phyloP scores from a whole-genome alignment of 2,888 invertebrate species.

The Cephus pulcher region DNA sequence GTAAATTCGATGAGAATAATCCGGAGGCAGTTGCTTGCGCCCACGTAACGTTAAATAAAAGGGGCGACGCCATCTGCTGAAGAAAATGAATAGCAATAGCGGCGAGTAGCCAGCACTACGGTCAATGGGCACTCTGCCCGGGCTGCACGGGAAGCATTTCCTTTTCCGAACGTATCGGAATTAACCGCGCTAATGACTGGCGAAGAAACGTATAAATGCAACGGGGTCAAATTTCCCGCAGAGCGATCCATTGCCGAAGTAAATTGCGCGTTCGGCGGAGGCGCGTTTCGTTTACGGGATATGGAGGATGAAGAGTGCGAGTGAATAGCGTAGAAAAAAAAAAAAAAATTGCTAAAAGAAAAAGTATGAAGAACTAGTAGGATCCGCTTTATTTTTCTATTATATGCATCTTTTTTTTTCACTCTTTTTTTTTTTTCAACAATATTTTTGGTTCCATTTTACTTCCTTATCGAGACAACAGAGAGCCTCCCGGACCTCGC shows the following conservation, averaged over 20 bases:
- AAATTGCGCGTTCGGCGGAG: background rate
- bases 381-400: background rate
- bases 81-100: background rate
- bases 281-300: background rate
- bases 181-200: background rate
- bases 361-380: background rate
- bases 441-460: constrained; percentile 19
- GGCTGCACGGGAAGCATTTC: background rate
- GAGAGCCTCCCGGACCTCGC: background rate
- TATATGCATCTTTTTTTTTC: background rate
- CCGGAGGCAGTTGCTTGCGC: background rate
- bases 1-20: constrained; percentile 15
- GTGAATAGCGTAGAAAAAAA: background rate
- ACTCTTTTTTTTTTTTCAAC: constrained; percentile 10
- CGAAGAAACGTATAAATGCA: background rate
- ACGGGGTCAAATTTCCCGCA: background rate
- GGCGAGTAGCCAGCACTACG: constrained; percentile 22
- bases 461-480: constrained; percentile 30
- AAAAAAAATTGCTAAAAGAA: background rate
- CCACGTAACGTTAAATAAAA: background rate
- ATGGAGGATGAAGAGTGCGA: background rate
- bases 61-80: background rate
- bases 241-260: background rate
- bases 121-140: constrained; percentile 47
- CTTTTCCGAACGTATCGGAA: background rate